phyloP scores from a whole-genome alignment of 2,888 invertebrate genomes.

The Clostera curtula region DNA sequence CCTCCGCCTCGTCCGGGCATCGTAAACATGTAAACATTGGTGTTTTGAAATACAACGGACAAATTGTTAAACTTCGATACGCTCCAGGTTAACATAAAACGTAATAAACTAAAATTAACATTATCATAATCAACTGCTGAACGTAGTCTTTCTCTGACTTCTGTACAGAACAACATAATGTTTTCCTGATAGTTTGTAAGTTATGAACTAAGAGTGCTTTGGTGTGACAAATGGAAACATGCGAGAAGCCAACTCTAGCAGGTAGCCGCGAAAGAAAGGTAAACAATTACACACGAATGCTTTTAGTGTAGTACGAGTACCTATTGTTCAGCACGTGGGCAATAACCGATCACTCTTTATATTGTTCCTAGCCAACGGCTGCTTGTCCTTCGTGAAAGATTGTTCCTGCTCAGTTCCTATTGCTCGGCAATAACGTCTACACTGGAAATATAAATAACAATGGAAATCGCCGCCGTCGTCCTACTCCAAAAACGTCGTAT shows the following conservation, averaged over 20 bases:
- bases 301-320: slow-evolving; percentile 42
- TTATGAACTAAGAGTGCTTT: too few relatives aligned
- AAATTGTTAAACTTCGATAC: slow-evolving; percentile 34
- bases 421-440: slow-evolving; percentile 3
- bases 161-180: too few relatives aligned
- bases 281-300: slow-evolving; percentile 49
- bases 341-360: slow-evolving; percentile 29
- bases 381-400: slow-evolving; percentile 30
- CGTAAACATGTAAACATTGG: slow-evolving; percentile 66
- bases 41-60: slow-evolving; percentile 52
- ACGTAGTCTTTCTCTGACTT: too few relatives aligned
- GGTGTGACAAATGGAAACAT: slow-evolving; percentile 17
- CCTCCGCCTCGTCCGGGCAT: slow-evolving; percentile 55
- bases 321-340: slow-evolving; percentile 41
- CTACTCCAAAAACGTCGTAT: slow-evolving; percentile 28
- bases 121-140: too few relatives aligned
- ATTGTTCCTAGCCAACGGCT: slow-evolving; percentile 20
- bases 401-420: slow-evolving; percentile 19
- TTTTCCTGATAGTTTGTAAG: too few relatives aligned
- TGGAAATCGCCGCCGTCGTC: slow-evolving; percentile 22
- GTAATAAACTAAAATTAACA: background rate
- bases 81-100: slow-evolving; percentile 9
- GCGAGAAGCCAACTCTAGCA: slow-evolving; percentile 26
- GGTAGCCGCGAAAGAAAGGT: slow-evolving; percentile 33
- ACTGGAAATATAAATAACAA: slow-evolving; percentile 18